Conservation (phyloP, 2,888 invertebrate genomes). For the Orthonychiurus folsomi region DNA sequence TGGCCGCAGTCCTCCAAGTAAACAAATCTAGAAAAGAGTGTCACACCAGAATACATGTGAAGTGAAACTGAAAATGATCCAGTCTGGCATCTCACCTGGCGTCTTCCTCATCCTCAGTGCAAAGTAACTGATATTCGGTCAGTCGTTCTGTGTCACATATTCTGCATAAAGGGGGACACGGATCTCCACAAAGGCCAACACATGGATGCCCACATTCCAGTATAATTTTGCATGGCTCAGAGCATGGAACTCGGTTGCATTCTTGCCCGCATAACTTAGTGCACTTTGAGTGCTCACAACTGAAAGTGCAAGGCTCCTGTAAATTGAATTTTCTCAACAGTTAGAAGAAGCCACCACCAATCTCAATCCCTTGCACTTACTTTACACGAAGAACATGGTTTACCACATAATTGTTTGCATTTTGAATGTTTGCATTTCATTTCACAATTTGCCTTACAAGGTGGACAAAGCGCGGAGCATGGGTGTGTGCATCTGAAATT, state of each 20-base stretch:
- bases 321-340: no score
- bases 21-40: conserved; percentile 40
- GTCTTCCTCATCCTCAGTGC: conserved; percentile 23
- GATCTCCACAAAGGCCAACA: conserved; percentile 60
- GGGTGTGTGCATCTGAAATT: conserved; percentile 37
- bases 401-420: conserved; percentile 31
- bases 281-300: conserved; percentile 26
- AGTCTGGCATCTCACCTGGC: conserved; percentile 17
- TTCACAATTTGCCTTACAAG: conserved; percentile 38
- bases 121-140: conserved; percentile 14
- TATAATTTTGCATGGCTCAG: conserved; percentile 43
- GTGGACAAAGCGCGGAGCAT: conserved; percentile 42
- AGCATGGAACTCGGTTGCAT: conserved; percentile 44
- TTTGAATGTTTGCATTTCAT: conserved; percentile 32
- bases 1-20: conserved; percentile 43
- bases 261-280: conserved; percentile 20
- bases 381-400: conserved; percentile 23
- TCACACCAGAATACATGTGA: not conserved
- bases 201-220: conserved; percentile 43
- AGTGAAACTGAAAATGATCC: not conserved
- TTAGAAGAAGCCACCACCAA: no score
- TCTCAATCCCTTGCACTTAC: conserved; percentile 21
- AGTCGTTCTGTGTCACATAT: conserved; percentile 47
- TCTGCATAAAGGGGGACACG: conserved; percentile 56
- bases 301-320: conserved; percentile 27